Evolutionary conservation across 1,140 invertebrate genomes (phyloP).

Genomic region (Camponotus pennsylvanicus): DNA sequence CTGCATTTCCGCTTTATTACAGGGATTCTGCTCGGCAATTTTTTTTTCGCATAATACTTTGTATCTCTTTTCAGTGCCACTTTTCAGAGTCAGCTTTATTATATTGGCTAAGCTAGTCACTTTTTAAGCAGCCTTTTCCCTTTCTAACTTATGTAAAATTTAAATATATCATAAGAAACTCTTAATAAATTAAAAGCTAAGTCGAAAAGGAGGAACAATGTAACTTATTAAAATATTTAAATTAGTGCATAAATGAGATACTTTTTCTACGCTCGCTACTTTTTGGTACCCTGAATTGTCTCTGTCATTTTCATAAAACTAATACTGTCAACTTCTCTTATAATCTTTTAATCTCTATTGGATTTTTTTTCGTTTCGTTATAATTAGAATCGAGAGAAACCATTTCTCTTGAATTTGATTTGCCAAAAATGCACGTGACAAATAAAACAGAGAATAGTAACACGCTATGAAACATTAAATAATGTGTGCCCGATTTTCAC

Average conservation of each 20-base stretch:
- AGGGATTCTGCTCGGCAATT: neutral
- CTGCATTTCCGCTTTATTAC: constrained; percentile 55
- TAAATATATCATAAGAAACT: constrained; percentile 6
- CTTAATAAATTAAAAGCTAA: constrained; percentile 19
- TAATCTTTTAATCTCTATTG: constrained; percentile 19
- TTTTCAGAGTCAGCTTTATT: neutral
- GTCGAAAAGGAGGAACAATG: neutral
- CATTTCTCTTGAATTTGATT: neutral
- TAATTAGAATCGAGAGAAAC: neutral
- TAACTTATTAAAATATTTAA: constrained; percentile 16
- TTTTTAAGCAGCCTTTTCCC: neutral
- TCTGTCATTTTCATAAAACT: neutral
- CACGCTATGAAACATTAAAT: constrained; percentile 13
- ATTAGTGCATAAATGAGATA: neutral
- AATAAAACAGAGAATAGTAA: constrained; percentile 38
- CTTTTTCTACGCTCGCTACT: neutral
- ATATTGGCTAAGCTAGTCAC: neutral
- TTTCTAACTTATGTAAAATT: constrained; percentile 20
- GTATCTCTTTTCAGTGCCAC: neutral
- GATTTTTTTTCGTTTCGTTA: neutral
- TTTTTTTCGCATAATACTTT: constrained; percentile 10
- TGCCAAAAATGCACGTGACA: neutral
- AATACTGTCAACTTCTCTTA: neutral
- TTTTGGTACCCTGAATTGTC: neutral
- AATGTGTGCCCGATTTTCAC: neutral